Evolutionary conservation across 35 echinoderm and acorn worm species (phyloP).

Genomic region (Lytechinus variegatus): DNA sequence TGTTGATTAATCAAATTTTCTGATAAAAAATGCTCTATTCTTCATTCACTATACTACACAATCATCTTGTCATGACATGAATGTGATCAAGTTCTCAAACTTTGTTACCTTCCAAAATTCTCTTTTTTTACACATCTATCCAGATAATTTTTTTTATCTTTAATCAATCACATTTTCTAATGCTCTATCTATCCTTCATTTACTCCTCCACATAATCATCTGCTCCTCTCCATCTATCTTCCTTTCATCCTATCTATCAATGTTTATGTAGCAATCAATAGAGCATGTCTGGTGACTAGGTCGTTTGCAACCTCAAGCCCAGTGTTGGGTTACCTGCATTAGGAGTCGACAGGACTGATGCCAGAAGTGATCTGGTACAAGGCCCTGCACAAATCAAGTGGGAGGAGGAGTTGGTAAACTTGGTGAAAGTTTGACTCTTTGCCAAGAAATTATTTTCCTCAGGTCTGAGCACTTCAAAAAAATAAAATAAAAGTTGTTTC

Average conservation of each 20-base stretch:
- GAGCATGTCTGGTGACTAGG: slow-evolving; percentile 37
- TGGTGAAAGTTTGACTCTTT: neutral
- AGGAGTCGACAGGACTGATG: slow-evolving; percentile 15
- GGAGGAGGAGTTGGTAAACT: neutral
- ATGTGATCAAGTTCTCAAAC: no score
- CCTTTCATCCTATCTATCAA: neutral
- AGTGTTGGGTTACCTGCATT: slow-evolving; percentile 36
- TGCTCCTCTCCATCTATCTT: neutral
- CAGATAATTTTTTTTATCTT: no score
- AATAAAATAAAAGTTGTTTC: no score
- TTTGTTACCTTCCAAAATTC: no score
- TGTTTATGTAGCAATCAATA: slow-evolving; percentile 22
- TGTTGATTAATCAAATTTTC: no score
- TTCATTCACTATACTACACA: no score
- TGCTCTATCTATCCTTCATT: neutral
- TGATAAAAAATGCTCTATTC: no score
- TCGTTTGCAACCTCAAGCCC: neutral
- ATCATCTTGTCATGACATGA: no score
- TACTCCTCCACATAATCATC: neutral
- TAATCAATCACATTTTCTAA: neutral
- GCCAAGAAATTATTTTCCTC: neutral
- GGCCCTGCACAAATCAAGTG: neutral
- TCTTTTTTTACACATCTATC: no score
- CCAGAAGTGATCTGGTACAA: neutral
- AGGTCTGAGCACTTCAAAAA: neutral